Evolutionary conservation across 2,888 invertebrate species (phyloP), one percentile per base, ranked within the genome.

Genomic region (Fissipunctia ypsillon): DNA sequence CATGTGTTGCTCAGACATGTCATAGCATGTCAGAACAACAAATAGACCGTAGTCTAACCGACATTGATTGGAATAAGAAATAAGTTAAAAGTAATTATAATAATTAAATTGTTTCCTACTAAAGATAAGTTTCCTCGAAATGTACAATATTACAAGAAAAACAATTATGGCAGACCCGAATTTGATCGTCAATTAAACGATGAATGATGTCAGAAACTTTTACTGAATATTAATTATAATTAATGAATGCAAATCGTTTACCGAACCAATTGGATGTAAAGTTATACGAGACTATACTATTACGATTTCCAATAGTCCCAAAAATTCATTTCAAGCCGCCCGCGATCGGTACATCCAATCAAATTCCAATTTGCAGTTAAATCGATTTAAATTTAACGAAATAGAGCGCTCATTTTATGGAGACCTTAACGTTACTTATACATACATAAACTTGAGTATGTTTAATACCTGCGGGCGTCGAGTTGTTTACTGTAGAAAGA

Each of bases 311-410:
- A 79, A 79, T 76, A 80, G 71, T 73, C 63, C 69, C 70, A 76
- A 84, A 84, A 84, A 84, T 75, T 81, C 81, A 81, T 84, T 85
- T 84, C 76, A 83, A 80, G 71, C 76, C 59, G 35, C 65, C 81
- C 84, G 75, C 84, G 64, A 74, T 73, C 80, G 74, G 79, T 81
- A 80, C 84, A 86, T 89, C 89, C 90, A 90, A 89, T 90, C 88
- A 89, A 89, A 89, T 89, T 88, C 86, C 89, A 90, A 90, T 90
- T 89, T 89, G 85, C 85, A 84, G 83, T 84, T 85, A 85, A 88
- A 90, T 87, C 85, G 87, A 88, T 88, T 88, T 80, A 79, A 87
- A 87, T 88, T 87, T 84, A 88, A 88, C 85, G 79, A 81, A 79
- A 84, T 81, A 76, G 71, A 82, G 63, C 70, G 31, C 59, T 76